A percentile compares a stretch with the other conserved stretches of the same genome.
phyloP scores from a whole-genome alignment of 23 tunicate genomes.

The Trididemnum nubilum region DNA sequence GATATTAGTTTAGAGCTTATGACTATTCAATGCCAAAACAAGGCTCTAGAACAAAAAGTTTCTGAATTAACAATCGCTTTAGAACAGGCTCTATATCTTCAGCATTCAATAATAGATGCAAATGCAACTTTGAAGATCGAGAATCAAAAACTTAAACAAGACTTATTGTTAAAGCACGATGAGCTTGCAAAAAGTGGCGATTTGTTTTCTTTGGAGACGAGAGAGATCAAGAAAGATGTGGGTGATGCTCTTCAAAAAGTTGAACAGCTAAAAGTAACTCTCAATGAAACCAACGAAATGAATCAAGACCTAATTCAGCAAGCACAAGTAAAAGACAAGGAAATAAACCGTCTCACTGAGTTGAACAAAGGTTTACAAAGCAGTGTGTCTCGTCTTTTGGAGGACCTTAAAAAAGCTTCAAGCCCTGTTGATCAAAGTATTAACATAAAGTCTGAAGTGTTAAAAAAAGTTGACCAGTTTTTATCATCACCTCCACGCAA shows the following conservation, averaged over 20 bases:
- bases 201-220: slow-evolving; percentile 62
- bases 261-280: slow-evolving; percentile 38
- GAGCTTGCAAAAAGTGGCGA: slow-evolving; percentile 64
- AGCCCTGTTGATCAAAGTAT: neutral
- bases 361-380: slow-evolving; percentile 83
- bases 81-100: slow-evolving; percentile 31
- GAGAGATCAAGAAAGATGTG: slow-evolving; percentile 58
- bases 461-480: slow-evolving; percentile 26
- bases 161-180: slow-evolving; percentile 37
- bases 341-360: slow-evolving; percentile 60
- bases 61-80: slow-evolving; percentile 40
- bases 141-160: slow-evolving; percentile 44
- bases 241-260: slow-evolving; percentile 65
- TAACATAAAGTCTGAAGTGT: slow-evolving; percentile 3
- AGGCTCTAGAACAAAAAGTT: slow-evolving; percentile 49
- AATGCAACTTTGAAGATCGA: slow-evolving; percentile 22
- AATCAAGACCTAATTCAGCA: slow-evolving; percentile 28
- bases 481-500: slow-evolving; percentile 21
- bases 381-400: slow-evolving; percentile 65
- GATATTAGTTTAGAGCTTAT: slow-evolving; percentile 44
- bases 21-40: slow-evolving; percentile 71
- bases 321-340: slow-evolving; percentile 57
- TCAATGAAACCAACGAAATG: slow-evolving; percentile 38
- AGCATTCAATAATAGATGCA: slow-evolving; percentile 10
- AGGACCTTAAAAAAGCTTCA: slow-evolving; percentile 49